Conservation (phyloP, 2,888 invertebrate genomes). For the Leptopilina syphax region DNA sequence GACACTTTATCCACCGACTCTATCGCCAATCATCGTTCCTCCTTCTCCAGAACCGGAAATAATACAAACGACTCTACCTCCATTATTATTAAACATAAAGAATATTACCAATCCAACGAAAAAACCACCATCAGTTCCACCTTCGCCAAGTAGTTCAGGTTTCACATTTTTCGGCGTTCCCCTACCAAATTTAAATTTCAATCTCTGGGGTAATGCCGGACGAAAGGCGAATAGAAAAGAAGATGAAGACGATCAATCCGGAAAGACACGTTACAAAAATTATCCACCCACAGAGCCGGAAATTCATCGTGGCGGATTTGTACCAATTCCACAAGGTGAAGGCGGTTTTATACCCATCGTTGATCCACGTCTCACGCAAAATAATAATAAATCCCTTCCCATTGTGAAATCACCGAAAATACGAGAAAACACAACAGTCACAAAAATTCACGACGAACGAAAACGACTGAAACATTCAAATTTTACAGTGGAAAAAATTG, state of each 20-base stretch:
- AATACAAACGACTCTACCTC: slow-evolving; percentile 26
- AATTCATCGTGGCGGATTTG: slow-evolving; percentile 87
- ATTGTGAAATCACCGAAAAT: slow-evolving; percentile 43
- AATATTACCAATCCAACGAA: slow-evolving; percentile 46
- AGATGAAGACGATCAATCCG: slow-evolving; percentile 63
- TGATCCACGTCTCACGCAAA: slow-evolving; percentile 71
- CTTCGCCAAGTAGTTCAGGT: slow-evolving; percentile 80
- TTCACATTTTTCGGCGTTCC: slow-evolving; percentile 93
- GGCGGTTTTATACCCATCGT: slow-evolving; percentile 86
- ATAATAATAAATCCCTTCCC: slow-evolving; percentile 45
- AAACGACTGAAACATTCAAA: slow-evolving; percentile 61
- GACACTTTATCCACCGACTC: slow-evolving; percentile 73
- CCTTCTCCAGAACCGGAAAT: slow-evolving; percentile 35
- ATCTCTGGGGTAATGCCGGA: slow-evolving; percentile 79
- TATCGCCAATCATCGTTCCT: slow-evolving; percentile 40
- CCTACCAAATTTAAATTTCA: slow-evolving; percentile 84
- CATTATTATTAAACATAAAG: slow-evolving; percentile 16
- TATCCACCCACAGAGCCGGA: slow-evolving; percentile 80
- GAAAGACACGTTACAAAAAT: slow-evolving; percentile 71
- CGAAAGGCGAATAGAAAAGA: slow-evolving; percentile 75
- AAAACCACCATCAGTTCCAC: slow-evolving; percentile 70
- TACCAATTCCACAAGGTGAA: slow-evolving; percentile 84
- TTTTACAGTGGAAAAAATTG: slow-evolving; percentile 63
- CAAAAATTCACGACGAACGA: slow-evolving; percentile 58
- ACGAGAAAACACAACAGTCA: slow-evolving; percentile 55